phyloP scores from a whole-genome alignment of 1,140 invertebrate species.

The Branchinecta lindahli region DNA sequence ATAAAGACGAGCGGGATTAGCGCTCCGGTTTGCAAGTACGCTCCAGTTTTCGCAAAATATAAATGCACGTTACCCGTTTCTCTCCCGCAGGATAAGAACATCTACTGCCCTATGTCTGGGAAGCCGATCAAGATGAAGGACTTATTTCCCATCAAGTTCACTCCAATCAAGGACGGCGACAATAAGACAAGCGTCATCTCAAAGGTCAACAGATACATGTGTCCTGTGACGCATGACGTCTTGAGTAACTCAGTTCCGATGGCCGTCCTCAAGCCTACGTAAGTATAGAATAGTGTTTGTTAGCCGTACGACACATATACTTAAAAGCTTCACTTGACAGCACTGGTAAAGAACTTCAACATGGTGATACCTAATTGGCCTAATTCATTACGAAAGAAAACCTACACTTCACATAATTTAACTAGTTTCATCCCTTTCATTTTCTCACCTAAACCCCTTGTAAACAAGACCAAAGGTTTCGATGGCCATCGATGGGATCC shows the following conservation, averaged over 20 bases:
- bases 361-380: neutral
- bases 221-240: slow-evolving; percentile 86
- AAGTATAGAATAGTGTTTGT: slow-evolving; percentile 31
- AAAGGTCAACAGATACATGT: slow-evolving; percentile 74
- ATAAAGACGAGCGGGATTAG: no score
- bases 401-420: no score
- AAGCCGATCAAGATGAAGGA: slow-evolving; percentile 81
- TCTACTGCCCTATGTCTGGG: slow-evolving; percentile 87
- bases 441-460: no score
- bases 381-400: no score
- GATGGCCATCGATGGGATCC: no score
- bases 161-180: slow-evolving; percentile 55
- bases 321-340: slow-evolving; percentile 8
- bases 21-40: no score
- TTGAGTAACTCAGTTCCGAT: slow-evolving; percentile 85
- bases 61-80: slow-evolving; percentile 17
- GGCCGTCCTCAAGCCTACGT: slow-evolving; percentile 79
- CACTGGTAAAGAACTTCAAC: neutral
- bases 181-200: slow-evolving; percentile 29
- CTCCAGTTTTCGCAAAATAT: no score
- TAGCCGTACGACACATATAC: no score
- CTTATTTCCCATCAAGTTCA: slow-evolving; percentile 86
- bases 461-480: no score
- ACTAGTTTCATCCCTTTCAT: no score
- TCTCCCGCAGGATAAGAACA: slow-evolving; percentile 48